Evolutionary conservation across 2,797 vertebrate species (phyloP), one percentile per base, ranked within the genome.

Genomic region (Micrastur ruficollis): DNA sequence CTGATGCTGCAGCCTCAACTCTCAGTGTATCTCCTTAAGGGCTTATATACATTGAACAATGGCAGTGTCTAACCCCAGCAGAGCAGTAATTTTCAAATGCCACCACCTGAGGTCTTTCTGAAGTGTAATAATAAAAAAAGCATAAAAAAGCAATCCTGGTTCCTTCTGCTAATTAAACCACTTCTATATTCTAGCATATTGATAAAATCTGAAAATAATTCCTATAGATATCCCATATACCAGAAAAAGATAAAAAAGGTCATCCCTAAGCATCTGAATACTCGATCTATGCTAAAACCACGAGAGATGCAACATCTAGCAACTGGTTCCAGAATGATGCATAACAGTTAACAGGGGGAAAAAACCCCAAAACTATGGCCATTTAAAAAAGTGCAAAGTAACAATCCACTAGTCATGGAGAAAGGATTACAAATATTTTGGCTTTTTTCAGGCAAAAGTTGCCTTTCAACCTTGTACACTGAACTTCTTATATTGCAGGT

Each of bases 331-430:
- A 86, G 46, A 90, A 53, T 9, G 4, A 78, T 46, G 14, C 5
- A 38, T 16, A 42, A 11, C 2, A 91, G 6, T 58, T 66, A 65
- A 63, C 7, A 63, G 12, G 19, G 36, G 2, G 17, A 63, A 68
- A 55, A 21, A 12, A 4, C 0, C 0, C 5, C 14, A 14, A 40
- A 81, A 18, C 13, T 32, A 31, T 5, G 22, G 65, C 3, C 1
- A 34, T 38, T 72, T 0, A 4, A 70, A 90, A 20, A 72, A 42
- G 38, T 8, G 4, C 20, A 83, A 85, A 78, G 46, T 62, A 88
- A 46, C 8, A 73, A 74, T 63, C 22, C 14, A 50, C 5, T 27
- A 49, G 20, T 20, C 29, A 53, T 14, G 20, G 25, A 83, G 8
- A 66, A 5, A 55, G 7, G 2, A 84, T 58, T 44, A 47, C 12